Evolutionary conservation across 2,888 invertebrate species (phyloP).

Genomic region (Sphaerophoria taeniata): DNA sequence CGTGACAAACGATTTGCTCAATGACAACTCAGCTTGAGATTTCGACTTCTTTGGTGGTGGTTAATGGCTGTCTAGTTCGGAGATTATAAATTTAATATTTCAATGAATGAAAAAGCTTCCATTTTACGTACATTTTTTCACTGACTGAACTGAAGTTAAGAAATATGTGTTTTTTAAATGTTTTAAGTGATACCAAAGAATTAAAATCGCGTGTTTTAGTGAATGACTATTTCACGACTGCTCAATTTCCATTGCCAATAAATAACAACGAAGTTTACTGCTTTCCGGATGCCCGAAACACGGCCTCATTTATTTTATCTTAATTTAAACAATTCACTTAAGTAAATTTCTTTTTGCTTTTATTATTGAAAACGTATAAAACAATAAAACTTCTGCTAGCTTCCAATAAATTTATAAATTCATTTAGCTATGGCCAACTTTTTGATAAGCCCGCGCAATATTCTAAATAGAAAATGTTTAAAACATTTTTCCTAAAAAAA

Average conservation of each 20-base stretch:
- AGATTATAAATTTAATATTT: neutral
- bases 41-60: slow-evolving; percentile 18
- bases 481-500: slow-evolving; percentile 12
- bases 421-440: slow-evolving; percentile 23
- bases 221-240: neutral
- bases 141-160: no score
- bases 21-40: slow-evolving; percentile 20
- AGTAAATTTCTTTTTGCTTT: neutral
- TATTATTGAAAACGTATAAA: neutral
- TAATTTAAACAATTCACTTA: slow-evolving; percentile 22
- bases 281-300: neutral
- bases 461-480: slow-evolving; percentile 39
- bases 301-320: neutral
- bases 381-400: slow-evolving; percentile 30
- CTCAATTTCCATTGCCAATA: neutral
- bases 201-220: neutral
- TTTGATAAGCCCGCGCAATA: slow-evolving; percentile 24
- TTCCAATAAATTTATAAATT: slow-evolving; percentile 32
- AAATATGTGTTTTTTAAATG: no score
- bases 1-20: slow-evolving; percentile 58
- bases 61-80: neutral
- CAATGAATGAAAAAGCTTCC: neutral
- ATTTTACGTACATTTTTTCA: no score
- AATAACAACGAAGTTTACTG: neutral
- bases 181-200: neutral